Conservation (phyloP, 2,888 invertebrate species). For the Branchellion lobata region DNA sequence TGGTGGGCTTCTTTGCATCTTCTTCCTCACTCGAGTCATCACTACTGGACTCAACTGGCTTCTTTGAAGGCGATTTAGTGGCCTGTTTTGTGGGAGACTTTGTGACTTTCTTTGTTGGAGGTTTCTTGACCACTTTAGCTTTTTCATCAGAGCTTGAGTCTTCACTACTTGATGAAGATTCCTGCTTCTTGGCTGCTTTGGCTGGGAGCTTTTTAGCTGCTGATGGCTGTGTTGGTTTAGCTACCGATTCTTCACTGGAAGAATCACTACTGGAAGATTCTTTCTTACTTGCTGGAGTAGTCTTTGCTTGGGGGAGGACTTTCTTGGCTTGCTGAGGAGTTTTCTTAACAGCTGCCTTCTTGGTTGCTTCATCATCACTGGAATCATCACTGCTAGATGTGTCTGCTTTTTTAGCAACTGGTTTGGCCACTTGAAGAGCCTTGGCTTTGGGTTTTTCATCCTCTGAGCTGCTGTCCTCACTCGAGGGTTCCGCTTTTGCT, state of each 20-base stretch:
- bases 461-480: too few relatives aligned
- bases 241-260: neutral
- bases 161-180: constrained; percentile 9
- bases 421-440: neutral
- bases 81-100: neutral
- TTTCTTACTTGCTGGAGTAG: neutral
- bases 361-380: neutral
- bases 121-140: neutral
- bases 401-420: too few relatives aligned
- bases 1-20: neutral
- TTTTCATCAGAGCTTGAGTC: neutral
- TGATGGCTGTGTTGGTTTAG: neutral
- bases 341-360: neutral
- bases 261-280: neutral
- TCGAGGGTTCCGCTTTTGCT: too few relatives aligned
- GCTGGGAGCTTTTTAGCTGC: neutral
- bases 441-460: too few relatives aligned
- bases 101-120: neutral
- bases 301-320: neutral
- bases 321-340: neutral
- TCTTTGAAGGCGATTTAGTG: neutral
- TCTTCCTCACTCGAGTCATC: constrained; percentile 12
- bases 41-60: neutral
- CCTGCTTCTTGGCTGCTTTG: too few relatives aligned
- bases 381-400: neutral